phyloP scores from a whole-genome alignment of 2,888 invertebrate species.

The Aphidoletes aphidimyza region DNA sequence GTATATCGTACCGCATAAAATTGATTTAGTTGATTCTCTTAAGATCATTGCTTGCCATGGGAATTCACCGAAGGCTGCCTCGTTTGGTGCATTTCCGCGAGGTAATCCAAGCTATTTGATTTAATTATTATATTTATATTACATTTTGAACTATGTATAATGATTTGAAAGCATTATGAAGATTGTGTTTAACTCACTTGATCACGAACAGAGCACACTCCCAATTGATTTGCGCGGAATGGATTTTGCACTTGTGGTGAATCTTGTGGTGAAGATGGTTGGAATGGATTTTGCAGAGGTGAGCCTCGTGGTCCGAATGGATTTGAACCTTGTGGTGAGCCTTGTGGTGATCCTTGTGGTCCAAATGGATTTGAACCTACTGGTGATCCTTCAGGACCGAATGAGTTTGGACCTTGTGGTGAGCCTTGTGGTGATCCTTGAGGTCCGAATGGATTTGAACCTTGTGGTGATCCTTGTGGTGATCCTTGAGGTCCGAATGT shows the following conservation, averaged over 20 bases:
- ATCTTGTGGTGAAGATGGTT: conserved; percentile 55
- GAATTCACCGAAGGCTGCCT: conserved; percentile 82
- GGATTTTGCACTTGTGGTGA: conserved; percentile 57
- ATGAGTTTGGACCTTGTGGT: no score
- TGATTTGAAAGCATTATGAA: neutral
- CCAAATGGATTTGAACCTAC: neutral
- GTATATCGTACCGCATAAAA: conserved; percentile 78
- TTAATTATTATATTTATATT: conserved; percentile 60
- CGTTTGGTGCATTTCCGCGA: conserved; percentile 68
- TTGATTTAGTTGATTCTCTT: conserved; percentile 75
- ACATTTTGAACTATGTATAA: conserved; percentile 59
- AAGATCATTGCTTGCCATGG: conserved; percentile 90
- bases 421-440: no score
- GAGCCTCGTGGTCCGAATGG: no score
- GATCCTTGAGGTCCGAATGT: no score
- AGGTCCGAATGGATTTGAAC: no score
- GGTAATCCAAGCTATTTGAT: conserved; percentile 58
- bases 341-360: neutral
- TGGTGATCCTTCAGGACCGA: no score
- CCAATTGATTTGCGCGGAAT: conserved; percentile 55
- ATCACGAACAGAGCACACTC: conserved; percentile 59
- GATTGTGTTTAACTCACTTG: conserved; percentile 58
- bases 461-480: neutral
- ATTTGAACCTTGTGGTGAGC: no score
- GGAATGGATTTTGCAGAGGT: no score